Conservation (phyloP, 2,113 vertebrate genomes). For the Plestiodon gilberti region DNA sequence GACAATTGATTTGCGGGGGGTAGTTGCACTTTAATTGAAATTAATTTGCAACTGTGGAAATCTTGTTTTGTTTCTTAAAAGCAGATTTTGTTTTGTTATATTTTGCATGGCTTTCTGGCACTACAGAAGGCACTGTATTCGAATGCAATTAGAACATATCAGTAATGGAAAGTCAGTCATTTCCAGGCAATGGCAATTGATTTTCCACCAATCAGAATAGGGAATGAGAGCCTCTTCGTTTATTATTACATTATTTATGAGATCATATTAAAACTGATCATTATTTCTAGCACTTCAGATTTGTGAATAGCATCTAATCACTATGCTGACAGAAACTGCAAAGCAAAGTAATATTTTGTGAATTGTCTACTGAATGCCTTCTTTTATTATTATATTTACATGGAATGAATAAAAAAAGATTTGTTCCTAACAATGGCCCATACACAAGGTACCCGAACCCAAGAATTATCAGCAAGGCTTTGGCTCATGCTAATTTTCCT, state of each 20-base stretch:
- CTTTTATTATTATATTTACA: constrained; percentile 55
- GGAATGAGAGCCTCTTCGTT: constrained; percentile 78
- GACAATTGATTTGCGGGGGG: constrained; percentile 64
- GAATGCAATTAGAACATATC: constrained; percentile 78
- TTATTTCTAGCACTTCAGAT: constrained; percentile 75
- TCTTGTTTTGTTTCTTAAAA: constrained; percentile 67
- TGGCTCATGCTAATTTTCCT: neutral
- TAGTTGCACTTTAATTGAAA: constrained; percentile 66
- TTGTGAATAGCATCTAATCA: constrained; percentile 59
- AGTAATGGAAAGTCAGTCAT: constrained; percentile 81
- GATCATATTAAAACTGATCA: constrained; percentile 78
- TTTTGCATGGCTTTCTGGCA: constrained; percentile 64
- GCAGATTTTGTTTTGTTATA: constrained; percentile 55
- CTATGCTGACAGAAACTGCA: constrained; percentile 37
- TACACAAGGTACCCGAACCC: constrained; percentile 31
- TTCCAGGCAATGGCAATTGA: constrained; percentile 82
- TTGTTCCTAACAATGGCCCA: constrained; percentile 33
- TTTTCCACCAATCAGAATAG: constrained; percentile 83
- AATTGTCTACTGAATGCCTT: constrained; percentile 46
- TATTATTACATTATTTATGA: constrained; percentile 82
- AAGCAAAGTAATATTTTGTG: constrained; percentile 44
- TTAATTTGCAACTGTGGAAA: constrained; percentile 71
- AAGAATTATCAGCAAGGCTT: constrained; percentile 43
- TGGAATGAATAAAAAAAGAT: constrained; percentile 49
- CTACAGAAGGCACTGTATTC: constrained; percentile 65